Conservation (phyloP, 2,888 invertebrate genomes). For the Pimpla rufipes region DNA sequence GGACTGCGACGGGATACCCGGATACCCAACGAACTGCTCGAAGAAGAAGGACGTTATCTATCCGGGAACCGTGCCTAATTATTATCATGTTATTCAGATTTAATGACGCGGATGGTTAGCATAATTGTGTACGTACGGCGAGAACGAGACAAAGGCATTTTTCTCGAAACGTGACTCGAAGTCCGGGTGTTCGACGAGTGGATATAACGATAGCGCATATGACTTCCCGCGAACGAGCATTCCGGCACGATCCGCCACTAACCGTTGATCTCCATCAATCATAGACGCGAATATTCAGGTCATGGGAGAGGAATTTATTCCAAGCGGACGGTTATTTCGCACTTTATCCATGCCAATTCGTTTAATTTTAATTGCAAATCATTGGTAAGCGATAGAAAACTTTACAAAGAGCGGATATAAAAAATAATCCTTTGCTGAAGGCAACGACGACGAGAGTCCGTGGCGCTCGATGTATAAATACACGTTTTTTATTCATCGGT, state of each 20-base stretch:
- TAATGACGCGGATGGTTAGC: constrained; percentile 47
- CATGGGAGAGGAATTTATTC: constrained; percentile 19
- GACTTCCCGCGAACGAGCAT: neutral
- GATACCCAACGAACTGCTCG: constrained; percentile 88
- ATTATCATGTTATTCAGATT: constrained; percentile 70
- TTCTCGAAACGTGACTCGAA: neutral
- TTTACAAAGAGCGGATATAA: constrained; percentile 38
- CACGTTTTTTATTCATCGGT: constrained; percentile 26
- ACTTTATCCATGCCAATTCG: constrained; percentile 27
- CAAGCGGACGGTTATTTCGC: neutral
- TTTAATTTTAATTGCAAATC: constrained; percentile 35
- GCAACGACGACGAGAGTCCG: neutral
- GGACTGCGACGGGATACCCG: constrained; percentile 89
- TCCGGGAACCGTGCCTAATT: constrained; percentile 86
- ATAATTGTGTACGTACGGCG: neutral
- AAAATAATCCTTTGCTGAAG: constrained; percentile 23
- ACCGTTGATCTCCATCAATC: constrained; percentile 10
- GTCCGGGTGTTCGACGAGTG: neutral
- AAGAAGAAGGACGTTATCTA: constrained; percentile 87
- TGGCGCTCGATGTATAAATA: constrained; percentile 13
- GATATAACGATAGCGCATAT: constrained; percentile 6
- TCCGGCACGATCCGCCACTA: neutral
- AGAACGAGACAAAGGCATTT: constrained; percentile 11
- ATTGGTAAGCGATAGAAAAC: constrained; percentile 48
- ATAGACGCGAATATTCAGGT: constrained; percentile 20